Base-by-base conservation (phyloP, 2,888 invertebrate species). In the Ectemnius cavifrons region DNA sequence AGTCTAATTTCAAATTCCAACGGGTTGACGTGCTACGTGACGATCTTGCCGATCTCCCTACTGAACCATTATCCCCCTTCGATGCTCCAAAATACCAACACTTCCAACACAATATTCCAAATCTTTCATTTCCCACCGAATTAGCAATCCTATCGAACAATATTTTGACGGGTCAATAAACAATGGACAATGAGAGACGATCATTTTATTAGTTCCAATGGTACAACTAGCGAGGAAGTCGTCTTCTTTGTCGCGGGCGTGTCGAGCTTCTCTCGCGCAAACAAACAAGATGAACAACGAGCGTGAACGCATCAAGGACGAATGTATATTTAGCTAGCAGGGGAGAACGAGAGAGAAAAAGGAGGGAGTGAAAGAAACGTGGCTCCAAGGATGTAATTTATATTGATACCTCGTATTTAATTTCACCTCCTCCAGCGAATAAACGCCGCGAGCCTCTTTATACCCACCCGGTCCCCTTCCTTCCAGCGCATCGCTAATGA, bases 1-100 rank as follows among this genome's bases (percentile, higher is more conserved):
- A 85, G 83, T 84, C 78, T 79, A 58, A 84, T 82, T 86, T 85
- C 72, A 79, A 84, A 87, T 86, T 84, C 82, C 75, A 78, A 76
- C 73, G 82, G 79, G 76, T 78, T 77, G 70, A 74, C 63, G 67
- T 62, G 60, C 73, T 75, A 83, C 85, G 84, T 83, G 84, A 84
- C 77, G 76, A 79, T 79, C 81, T 80, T 81, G 76, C 66, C 70
- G 81, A 83, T 80, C 78, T 37, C 59, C 11, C 14, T 37, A 16
- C 28, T 11, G 13, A n/a, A 28, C 59, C 46, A 47, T 47, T n/a
- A 23, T 28, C 57, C 11, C 8, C 0, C 20, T 20, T 63, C 8
- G n/a, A 20, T 13, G 2, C 63, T 16, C 52, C 23, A 47, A 28
- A 49, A 49, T 23, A n/a, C n/a, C 65, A 52, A 37, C 28, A 37